A percentile compares a stretch with the other conserved stretches of the same genome.
Evolutionary conservation across 2,888 invertebrate species (phyloP).

Genomic region (Rhopalosiphum nymphaeae): DNA sequence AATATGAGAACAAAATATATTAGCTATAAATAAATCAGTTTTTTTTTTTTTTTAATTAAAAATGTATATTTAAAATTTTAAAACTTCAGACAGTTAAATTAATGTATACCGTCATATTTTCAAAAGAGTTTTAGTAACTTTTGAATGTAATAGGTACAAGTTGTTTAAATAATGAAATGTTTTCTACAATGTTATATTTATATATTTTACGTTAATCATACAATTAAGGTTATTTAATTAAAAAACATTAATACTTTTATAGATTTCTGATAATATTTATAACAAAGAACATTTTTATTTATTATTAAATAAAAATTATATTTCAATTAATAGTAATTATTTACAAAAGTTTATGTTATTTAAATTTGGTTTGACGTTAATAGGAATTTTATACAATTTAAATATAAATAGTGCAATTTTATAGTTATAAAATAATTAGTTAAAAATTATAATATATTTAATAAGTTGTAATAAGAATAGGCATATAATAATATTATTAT

Average conservation of each 20-base stretch:
- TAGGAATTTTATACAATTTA: background rate
- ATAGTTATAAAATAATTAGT: background rate
- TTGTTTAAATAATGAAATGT: background rate
- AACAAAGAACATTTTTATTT: background rate
- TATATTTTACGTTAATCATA: background rate
- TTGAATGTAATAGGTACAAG: background rate
- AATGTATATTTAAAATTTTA: background rate
- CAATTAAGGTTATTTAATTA: background rate
- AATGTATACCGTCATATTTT: background rate
- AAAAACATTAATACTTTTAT: background rate
- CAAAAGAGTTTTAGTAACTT: background rate
- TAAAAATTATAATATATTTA: background rate
- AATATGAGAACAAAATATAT: constrained; percentile 17
- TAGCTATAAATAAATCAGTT: background rate
- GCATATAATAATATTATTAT: background rate
- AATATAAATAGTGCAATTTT: background rate
- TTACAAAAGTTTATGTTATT: background rate
- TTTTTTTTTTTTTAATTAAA: background rate
- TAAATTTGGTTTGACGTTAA: background rate
- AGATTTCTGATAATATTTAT: background rate
- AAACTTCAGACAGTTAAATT: background rate
- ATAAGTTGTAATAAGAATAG: too few species aligned
- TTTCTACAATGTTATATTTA: background rate
- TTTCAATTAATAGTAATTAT: background rate
- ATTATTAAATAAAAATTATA: background rate